Percentiles rank a stretch among this genome's conserved stretches.
phyloP scores from a whole-genome alignment of 2,888 invertebrate species.

The Pegoplata infirma region DNA sequence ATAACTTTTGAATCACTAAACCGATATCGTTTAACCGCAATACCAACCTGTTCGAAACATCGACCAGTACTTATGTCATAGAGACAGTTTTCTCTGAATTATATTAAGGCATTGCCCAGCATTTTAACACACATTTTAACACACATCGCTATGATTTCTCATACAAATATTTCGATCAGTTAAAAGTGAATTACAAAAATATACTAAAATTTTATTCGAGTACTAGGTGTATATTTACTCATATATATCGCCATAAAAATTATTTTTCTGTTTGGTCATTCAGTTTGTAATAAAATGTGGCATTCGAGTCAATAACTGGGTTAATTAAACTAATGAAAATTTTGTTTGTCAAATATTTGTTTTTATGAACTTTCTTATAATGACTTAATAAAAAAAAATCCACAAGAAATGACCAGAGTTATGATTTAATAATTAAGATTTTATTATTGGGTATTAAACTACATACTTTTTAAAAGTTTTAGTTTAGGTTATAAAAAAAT shows the following conservation, averaged over 20 bases:
- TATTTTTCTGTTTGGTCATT: not conserved
- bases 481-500: not conserved
- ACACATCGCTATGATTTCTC: too few species aligned
- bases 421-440: not conserved
- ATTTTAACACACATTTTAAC: too few species aligned
- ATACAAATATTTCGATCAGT: too few species aligned
- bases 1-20: too few species aligned
- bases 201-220: too few species aligned
- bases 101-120: too few species aligned
- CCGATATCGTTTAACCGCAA: too few species aligned
- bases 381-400: not conserved
- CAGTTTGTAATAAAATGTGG: not conserved
- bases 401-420: not conserved
- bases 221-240: too few species aligned
- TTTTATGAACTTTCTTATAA: not conserved
- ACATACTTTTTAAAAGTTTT: not conserved
- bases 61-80: too few species aligned
- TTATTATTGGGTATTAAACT: not conserved
- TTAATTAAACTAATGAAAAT: not conserved
- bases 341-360: not conserved
- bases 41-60: too few species aligned
- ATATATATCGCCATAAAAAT: not conserved
- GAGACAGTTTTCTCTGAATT: too few species aligned
- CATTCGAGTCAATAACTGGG: not conserved
- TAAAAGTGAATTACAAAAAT: too few species aligned